Percentiles rank a stretch among this genome's conserved stretches.
Conservation (phyloP, 2,797 vertebrate species). For the Hozukius guyotensis region DNA sequence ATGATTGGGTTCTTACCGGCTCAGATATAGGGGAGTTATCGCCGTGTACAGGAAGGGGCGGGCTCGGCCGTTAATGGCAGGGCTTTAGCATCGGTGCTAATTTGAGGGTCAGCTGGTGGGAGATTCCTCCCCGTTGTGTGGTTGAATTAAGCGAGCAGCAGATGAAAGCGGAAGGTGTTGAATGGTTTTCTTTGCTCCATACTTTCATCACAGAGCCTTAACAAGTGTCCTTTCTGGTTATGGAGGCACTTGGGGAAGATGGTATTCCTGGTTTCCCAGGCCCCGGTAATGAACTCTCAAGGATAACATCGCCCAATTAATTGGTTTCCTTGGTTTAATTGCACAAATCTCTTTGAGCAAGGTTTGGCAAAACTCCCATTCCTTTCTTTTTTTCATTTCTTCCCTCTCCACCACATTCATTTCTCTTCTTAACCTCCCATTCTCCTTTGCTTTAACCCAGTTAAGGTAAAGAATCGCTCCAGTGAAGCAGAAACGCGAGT, state of each 20-base stretch:
- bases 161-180: conserved; percentile 70
- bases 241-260: conserved; percentile 51
- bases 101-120: conserved; percentile 77
- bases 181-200: conserved; percentile 60
- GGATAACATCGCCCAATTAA: conserved; percentile 73
- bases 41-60: conserved; percentile 45
- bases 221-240: conserved; percentile 54
- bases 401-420: conserved; percentile 33
- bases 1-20: conserved; percentile 59
- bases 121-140: conserved; percentile 68
- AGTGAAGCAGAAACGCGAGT: conserved; percentile 64
- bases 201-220: conserved; percentile 41
- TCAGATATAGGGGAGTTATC: conserved; percentile 42
- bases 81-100: conserved; percentile 69
- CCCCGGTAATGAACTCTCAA: conserved; percentile 71
- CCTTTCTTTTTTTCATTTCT: neutral
- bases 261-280: conserved; percentile 70
- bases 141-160: conserved; percentile 63
- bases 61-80: conserved; percentile 43
- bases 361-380: conserved; percentile 68
- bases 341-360: conserved; percentile 62
- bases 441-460: conserved; percentile 59
- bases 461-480: conserved; percentile 64
- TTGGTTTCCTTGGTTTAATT: conserved; percentile 74
- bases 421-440: conserved; percentile 50